Percentiles rank a stretch among this genome's conserved stretches.
These are phyloP conservation scores for Pseudoatta argentina DNA, from an alignment of 1,140 invertebrate species.

Conservation along the genomic window DNA sequence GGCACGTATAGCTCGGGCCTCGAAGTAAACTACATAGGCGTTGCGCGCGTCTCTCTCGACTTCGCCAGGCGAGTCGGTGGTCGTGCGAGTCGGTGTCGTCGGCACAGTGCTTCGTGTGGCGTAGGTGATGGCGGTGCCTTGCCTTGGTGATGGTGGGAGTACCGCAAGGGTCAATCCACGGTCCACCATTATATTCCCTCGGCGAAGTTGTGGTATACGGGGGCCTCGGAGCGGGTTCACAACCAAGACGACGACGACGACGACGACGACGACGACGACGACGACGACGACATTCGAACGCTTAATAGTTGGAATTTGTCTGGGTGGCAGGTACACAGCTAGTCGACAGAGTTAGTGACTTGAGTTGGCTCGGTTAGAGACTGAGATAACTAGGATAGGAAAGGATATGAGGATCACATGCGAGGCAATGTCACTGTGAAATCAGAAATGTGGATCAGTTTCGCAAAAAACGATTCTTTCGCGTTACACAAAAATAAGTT, in stretches of 20 bases:
- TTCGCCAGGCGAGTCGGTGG: constrained; percentile 40
- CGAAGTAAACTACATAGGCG: constrained; percentile 66
- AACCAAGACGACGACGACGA: constrained; percentile 48
- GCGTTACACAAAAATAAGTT: background rate
- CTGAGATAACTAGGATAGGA: constrained; percentile 13
- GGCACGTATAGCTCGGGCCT: constrained; percentile 73
- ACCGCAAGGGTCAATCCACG: constrained; percentile 83
- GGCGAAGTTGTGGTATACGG: constrained; percentile 61
- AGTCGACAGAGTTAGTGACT: constrained; percentile 65
- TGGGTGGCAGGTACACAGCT: constrained; percentile 75
- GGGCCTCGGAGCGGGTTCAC: constrained; percentile 71
- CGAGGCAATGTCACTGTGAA: background rate
- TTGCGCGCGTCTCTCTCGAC: constrained; percentile 63
- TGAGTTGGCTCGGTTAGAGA: constrained; percentile 20
- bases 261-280: constrained; percentile 30
- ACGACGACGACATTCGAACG: constrained; percentile 62
- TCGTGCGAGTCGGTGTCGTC: constrained; percentile 65
- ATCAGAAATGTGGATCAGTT: constrained; percentile 36
- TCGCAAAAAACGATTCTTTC: constrained; percentile 3
- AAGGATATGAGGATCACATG: background rate
- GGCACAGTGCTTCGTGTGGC: constrained; percentile 56
- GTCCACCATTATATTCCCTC: constrained; percentile 71
- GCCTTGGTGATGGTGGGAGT: constrained; percentile 79
- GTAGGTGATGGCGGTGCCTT: constrained; percentile 68
- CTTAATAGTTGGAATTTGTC: constrained; percentile 79